Percentiles rank a stretch among this genome's conserved stretches.
phyloP scores from a whole-genome alignment of 2,113 vertebrate species.

The Sialia sialis region DNA sequence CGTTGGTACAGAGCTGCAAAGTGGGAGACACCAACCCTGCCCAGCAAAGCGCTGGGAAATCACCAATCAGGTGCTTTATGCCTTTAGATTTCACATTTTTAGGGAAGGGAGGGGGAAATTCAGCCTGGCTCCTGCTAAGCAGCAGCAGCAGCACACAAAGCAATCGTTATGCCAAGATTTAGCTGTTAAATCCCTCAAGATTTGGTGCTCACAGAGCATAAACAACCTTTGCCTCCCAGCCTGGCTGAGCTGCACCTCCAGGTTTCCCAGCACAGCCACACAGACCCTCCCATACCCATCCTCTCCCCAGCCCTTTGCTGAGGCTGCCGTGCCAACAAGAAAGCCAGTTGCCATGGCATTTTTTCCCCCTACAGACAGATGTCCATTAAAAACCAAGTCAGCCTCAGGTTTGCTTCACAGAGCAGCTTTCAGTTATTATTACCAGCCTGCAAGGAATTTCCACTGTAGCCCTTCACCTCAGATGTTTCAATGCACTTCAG shows the following conservation, averaged over 20 bases:
- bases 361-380: slow-evolving; percentile 64
- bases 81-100: not conserved
- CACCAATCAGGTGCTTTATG: rapidly evolving
- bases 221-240: slow-evolving; percentile 47
- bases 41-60: not conserved
- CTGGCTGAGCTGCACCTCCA: not conserved
- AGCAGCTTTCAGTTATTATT: slow-evolving; percentile 36
- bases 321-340: slow-evolving; percentile 36
- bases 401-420: slow-evolving; percentile 59
- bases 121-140: not conserved
- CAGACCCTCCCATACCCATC: not conserved
- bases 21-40: not conserved
- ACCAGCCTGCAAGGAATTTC: slow-evolving; percentile 29
- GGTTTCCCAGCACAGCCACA: not conserved
- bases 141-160: slow-evolving; percentile 43
- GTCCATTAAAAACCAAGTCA: slow-evolving; percentile 67
- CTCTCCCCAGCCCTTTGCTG: not conserved
- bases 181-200: slow-evolving; percentile 59
- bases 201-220: slow-evolving; percentile 25
- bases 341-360: slow-evolving; percentile 63
- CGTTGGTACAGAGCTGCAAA: not conserved
- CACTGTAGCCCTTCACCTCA: slow-evolving; percentile 30
- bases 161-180: slow-evolving; percentile 56
- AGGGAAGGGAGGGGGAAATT: not conserved
- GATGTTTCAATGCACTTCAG: not conserved